Conservation (phyloP, 2,888 invertebrate genomes). For the Heliconius ismenius region DNA sequence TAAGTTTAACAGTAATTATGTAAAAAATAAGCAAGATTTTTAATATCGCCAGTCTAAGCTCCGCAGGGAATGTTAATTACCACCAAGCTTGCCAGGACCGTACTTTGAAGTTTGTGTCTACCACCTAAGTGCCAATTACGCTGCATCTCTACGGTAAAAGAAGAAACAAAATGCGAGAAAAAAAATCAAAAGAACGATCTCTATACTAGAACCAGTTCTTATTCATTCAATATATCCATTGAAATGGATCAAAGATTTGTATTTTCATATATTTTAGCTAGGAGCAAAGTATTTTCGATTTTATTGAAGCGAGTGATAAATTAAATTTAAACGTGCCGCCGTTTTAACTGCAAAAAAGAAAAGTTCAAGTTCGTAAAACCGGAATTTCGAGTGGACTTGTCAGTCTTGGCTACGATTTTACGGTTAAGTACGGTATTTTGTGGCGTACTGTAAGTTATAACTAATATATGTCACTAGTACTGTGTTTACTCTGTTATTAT, state of each 20-base stretch:
- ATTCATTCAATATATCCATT: slow-evolving; percentile 45
- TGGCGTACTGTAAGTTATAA: slow-evolving; percentile 4
- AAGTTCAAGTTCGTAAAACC: slow-evolving; percentile 46
- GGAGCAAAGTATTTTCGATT: slow-evolving; percentile 9
- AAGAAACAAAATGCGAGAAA: slow-evolving; percentile 21
- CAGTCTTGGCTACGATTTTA: slow-evolving; percentile 25
- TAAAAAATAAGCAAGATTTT: slow-evolving; percentile 28
- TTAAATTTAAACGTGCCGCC: background rate
- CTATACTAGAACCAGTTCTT: slow-evolving; percentile 44
- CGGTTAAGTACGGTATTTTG: slow-evolving; percentile 29
- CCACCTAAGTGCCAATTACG: slow-evolving; percentile 33
- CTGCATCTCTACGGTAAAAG: slow-evolving; percentile 24
- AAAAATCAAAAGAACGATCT: slow-evolving; percentile 31
- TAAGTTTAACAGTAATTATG: slow-evolving; percentile 26
- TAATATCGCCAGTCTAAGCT: slow-evolving; percentile 24
- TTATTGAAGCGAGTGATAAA: slow-evolving; percentile 2
- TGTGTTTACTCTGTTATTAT: background rate
- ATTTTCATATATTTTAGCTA: background rate
- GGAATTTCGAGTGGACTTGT: slow-evolving; percentile 40
- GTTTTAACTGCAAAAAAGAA: slow-evolving; percentile 30
- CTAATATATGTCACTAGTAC: background rate
- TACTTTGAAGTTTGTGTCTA: slow-evolving; percentile 34
- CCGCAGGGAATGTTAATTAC: slow-evolving; percentile 32
- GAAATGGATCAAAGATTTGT: slow-evolving; percentile 19
- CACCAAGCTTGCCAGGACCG: slow-evolving; percentile 23